Evolutionary conservation across 2,888 invertebrate genomes (phyloP).

Genomic region (Microctonus brassicae): DNA sequence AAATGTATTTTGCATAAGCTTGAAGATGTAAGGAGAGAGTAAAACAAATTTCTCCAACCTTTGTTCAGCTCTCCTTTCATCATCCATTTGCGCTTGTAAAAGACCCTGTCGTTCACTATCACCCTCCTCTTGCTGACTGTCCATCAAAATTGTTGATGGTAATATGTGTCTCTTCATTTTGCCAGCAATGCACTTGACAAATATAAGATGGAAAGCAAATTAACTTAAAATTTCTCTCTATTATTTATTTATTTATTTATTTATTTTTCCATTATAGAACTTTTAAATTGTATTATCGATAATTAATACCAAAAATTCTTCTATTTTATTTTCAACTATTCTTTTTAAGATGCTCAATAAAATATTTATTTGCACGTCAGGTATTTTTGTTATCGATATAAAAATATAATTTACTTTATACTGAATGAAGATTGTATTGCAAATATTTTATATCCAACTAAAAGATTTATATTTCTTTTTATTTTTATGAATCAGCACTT

Average conservation of each 20-base stretch:
- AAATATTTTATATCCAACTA: no score
- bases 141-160: slow-evolving; percentile 52
- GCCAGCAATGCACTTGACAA: slow-evolving; percentile 58
- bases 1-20: neutral
- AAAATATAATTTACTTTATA: no score
- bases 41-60: slow-evolving; percentile 52
- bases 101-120: slow-evolving; percentile 57
- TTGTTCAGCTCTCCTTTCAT: slow-evolving; percentile 56
- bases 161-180: slow-evolving; percentile 65
- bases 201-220: neutral
- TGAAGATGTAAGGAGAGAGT: neutral
- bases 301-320: no score
- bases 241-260: neutral
- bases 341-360: no score
- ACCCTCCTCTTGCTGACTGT: slow-evolving; percentile 53
- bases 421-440: no score
- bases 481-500: no score
- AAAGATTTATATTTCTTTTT: no score
- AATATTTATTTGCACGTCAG: no score
- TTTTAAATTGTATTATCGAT: no score
- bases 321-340: no score
- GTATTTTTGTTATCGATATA: no score
- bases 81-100: slow-evolving; percentile 60
- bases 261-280: slow-evolving; percentile 11
- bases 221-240: slow-evolving; percentile 14